Evolutionary conservation across 2,888 invertebrate genomes (phyloP).

Genomic region (Lithodes maja): DNA sequence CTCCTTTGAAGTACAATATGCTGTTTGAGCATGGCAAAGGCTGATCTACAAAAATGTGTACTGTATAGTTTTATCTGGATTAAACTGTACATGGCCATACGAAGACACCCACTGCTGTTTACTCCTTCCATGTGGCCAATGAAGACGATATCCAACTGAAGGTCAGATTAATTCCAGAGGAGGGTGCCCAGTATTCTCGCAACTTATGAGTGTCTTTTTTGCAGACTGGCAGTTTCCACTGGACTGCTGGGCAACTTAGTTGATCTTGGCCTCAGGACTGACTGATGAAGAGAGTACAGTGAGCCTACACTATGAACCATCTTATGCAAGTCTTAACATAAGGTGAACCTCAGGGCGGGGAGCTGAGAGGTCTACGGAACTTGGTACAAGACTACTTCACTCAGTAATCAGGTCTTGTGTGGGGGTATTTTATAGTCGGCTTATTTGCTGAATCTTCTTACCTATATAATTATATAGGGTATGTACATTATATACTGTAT

Average conservation of each 20-base stretch:
- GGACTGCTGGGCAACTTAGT: constrained; percentile 39
- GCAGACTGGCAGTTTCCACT: constrained; percentile 34
- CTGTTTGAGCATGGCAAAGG: too few species aligned
- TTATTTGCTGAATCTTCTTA: too few species aligned
- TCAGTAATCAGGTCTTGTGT: too few species aligned
- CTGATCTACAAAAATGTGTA: too few species aligned
- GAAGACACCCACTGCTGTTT: background rate
- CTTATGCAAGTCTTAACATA: constrained; percentile 15
- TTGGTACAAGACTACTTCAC: too few species aligned
- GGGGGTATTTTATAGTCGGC: too few species aligned
- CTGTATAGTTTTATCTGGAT: too few species aligned
- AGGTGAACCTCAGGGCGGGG: background rate
- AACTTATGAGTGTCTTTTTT: constrained; percentile 27
- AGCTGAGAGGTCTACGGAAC: background rate
- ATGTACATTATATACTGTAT: too few species aligned
- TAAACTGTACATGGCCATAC: too few species aligned
- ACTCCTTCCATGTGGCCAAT: background rate
- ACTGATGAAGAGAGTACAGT: background rate
- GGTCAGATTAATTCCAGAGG: background rate
- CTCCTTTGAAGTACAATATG: background rate
- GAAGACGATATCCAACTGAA: background rate
- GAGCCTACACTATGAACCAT: constrained; percentile 24
- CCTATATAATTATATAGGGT: too few species aligned
- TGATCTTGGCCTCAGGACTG: constrained; percentile 16
- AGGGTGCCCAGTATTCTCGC: background rate